A percentile compares a stretch with the other conserved stretches of the same genome.
Conservation (phyloP, 1,140 invertebrate genomes). For the Zaprionus kolodkinae region DNA sequence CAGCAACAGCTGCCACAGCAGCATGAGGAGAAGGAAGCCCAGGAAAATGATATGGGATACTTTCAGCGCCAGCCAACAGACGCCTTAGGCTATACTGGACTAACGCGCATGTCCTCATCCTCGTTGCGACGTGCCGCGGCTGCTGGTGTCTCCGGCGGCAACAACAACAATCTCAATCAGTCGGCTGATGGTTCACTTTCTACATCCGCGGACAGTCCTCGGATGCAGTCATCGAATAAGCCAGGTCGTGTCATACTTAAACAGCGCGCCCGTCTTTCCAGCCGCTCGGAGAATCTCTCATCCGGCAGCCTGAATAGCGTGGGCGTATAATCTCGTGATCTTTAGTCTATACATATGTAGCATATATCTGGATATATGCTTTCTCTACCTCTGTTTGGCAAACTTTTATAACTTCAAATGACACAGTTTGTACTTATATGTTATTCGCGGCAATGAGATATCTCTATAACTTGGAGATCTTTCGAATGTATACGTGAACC, state of each 20-base stretch:
- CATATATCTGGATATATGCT: slow-evolving; percentile 54
- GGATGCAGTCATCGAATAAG: slow-evolving; percentile 49
- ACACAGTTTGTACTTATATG: slow-evolving; percentile 63
- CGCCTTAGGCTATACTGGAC: slow-evolving; percentile 44
- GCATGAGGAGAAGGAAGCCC: slow-evolving; percentile 57
- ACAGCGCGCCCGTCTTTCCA: slow-evolving; percentile 64
- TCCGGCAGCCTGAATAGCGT: slow-evolving; percentile 79
- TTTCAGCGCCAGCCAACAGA: slow-evolving; percentile 57
- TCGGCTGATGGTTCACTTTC: slow-evolving; percentile 65
- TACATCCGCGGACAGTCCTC: slow-evolving; percentile 26
- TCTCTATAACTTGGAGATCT: background rate
- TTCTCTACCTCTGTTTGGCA: slow-evolving; percentile 67
- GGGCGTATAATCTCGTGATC: slow-evolving; percentile 75
- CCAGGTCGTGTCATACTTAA: slow-evolving; percentile 63
- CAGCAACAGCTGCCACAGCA: slow-evolving; percentile 52
- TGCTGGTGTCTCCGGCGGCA: slow-evolving; percentile 51
- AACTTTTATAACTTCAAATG: slow-evolving; percentile 54
- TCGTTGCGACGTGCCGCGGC: slow-evolving; percentile 62
- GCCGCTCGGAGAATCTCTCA: slow-evolving; percentile 75
- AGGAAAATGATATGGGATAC: slow-evolving; percentile 57
- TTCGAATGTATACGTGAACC: background rate
- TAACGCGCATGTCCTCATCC: slow-evolving; percentile 54
- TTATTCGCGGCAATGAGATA: slow-evolving; percentile 4
- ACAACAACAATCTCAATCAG: slow-evolving; percentile 73
- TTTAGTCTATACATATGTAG: slow-evolving; percentile 59